Evolutionary conservation across 2,888 invertebrate species (phyloP).

Genomic region (Tenthredo scrophulariae): DNA sequence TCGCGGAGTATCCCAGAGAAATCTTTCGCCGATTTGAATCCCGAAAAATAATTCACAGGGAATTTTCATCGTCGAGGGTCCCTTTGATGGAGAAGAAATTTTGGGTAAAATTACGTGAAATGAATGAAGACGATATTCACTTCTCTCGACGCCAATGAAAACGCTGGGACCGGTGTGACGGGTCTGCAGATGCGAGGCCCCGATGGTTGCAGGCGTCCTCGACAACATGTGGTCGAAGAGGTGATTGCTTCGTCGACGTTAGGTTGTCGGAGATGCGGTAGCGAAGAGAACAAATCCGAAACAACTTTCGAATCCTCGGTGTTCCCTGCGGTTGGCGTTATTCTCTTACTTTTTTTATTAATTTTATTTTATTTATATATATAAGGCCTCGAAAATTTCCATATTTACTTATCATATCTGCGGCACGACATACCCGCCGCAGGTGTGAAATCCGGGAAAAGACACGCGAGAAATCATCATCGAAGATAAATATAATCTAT

Average conservation of each 20-base stretch:
- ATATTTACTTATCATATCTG: not conserved
- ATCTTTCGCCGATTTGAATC: not conserved
- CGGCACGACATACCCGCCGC: not conserved
- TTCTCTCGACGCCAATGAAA: conserved; percentile 32
- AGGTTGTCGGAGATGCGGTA: conserved; percentile 54
- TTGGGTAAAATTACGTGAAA: not conserved
- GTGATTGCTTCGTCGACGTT: conserved; percentile 61
- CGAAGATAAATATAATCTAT: not conserved
- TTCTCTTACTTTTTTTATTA: not conserved
- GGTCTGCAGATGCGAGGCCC: conserved; percentile 74
- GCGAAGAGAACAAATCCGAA: conserved; percentile 56
- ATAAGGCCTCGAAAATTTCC: not conserved
- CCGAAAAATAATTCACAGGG: not conserved
- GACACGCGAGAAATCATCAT: not conserved
- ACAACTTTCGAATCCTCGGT: conserved; percentile 39
- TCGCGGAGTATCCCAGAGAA: not conserved
- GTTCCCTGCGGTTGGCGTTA: not conserved
- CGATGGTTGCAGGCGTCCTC: conserved; percentile 60
- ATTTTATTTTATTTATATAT: not conserved
- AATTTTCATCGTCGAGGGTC: not conserved
- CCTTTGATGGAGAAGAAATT: not conserved
- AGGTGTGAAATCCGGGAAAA: not conserved
- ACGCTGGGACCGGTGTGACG: conserved; percentile 69
- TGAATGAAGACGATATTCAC: not conserved
- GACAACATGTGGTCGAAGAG: conserved; percentile 69